A percentile compares a stretch with the other conserved stretches of the same genome.
phyloP scores from a whole-genome alignment of 2,888 invertebrate species.

The Sinopyrophorus schimmeli region DNA sequence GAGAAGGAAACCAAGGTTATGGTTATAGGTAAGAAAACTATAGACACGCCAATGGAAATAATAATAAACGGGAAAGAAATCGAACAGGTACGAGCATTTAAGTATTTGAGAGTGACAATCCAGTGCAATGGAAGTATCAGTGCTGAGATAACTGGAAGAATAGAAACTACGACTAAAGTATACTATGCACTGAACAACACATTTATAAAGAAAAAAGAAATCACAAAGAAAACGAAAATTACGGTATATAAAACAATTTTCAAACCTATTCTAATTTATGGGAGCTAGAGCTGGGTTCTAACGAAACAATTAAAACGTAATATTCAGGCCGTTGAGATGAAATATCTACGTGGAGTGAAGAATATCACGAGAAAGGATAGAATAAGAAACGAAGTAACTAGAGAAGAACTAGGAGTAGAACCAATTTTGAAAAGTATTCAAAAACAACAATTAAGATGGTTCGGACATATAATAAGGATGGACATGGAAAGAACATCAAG shows the following conservation, averaged over 20 bases:
- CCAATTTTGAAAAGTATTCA: conserved; percentile 1
- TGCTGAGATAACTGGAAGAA: not conserved
- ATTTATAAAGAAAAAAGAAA: no score
- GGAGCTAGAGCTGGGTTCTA: no score
- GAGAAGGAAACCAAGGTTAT: conserved; percentile 1
- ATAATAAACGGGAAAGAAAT: no score
- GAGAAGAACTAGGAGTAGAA: not conserved
- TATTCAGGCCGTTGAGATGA: no score
- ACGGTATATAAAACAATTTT: no score
- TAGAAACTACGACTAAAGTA: not conserved
- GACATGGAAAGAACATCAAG: not conserved
- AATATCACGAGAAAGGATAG: not conserved
- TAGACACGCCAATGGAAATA: not conserved
- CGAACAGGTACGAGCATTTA: not conserved
- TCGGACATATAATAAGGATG: not conserved
- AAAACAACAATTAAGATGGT: not conserved
- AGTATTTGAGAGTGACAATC: not conserved
- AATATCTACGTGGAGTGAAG: no score
- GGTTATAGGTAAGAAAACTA: conserved; percentile 3
- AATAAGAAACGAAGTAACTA: not conserved
- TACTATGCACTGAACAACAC: not conserved
- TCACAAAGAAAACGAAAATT: no score
- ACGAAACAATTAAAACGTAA: no score
- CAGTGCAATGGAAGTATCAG: not conserved
- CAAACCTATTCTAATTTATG: no score